Conservation (phyloP, 1,140 invertebrate species). For the Drosophila paulistorum region DNA sequence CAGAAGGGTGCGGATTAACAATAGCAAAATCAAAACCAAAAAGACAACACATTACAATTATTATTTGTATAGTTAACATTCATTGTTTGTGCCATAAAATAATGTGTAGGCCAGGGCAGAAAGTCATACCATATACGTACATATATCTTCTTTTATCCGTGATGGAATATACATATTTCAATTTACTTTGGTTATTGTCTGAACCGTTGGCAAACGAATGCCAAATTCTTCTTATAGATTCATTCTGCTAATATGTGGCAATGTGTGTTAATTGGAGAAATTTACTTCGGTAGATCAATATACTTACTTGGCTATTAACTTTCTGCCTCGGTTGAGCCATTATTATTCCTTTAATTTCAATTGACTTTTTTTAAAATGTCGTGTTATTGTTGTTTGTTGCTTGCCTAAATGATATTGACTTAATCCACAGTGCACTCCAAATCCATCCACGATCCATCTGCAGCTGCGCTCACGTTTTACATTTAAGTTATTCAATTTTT, state of each 20-base stretch:
- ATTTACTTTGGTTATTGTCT: too few species aligned
- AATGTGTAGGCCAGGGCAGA: not conserved
- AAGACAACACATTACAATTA: not conserved
- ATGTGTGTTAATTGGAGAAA: too few species aligned
- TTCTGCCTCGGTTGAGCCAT: constrained; percentile 29
- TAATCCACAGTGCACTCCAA: constrained; percentile 25
- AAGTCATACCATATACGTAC: not conserved
- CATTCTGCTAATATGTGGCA: too few species aligned
- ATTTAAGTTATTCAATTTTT: constrained; percentile 23
- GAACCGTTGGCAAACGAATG: too few species aligned
- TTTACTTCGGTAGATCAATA: too few species aligned
- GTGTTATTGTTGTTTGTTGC: constrained; percentile 24
- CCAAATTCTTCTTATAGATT: too few species aligned
- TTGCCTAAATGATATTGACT: constrained; percentile 33
- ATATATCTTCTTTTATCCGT: not conserved
- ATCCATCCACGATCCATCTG: not conserved
- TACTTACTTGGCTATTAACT: not conserved
- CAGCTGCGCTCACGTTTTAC: constrained; percentile 37
- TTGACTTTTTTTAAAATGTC: not conserved
- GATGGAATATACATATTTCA: not conserved
- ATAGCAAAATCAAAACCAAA: not conserved
- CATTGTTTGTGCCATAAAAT: not conserved
- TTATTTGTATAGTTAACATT: not conserved
- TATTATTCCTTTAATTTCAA: not conserved
- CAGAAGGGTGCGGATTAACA: constrained; percentile 76